Evolutionary conservation across 2,888 invertebrate genomes (phyloP).

Genomic region (Kuschelorhynchus macadamiae): DNA sequence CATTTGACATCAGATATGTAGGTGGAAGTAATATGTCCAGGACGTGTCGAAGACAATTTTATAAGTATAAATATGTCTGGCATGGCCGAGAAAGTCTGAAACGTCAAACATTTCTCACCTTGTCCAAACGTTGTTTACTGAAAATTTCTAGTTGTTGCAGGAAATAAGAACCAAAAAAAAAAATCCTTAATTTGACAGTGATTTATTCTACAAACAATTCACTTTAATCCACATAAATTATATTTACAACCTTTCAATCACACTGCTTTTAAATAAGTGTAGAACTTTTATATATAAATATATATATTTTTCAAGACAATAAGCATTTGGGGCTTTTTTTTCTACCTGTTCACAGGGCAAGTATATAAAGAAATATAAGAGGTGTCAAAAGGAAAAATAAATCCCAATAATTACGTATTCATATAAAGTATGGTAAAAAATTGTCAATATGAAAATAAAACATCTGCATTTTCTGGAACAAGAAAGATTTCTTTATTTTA

Average conservation of each 20-base stretch:
- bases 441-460: no score
- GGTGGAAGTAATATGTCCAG: no score
- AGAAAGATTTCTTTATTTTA: no score
- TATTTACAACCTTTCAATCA: constrained; percentile 69
- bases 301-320: constrained; percentile 62
- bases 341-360: constrained; percentile 22
- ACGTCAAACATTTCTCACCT: no score
- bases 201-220: constrained; percentile 69
- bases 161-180: no score
- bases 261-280: constrained; percentile 67
- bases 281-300: constrained; percentile 66
- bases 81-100: no score
- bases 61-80: no score
- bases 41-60: no score
- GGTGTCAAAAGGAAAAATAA: constrained; percentile 8
- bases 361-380: constrained; percentile 1
- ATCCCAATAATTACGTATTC: constrained; percentile 14
- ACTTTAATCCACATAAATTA: constrained; percentile 69
- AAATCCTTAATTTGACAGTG: constrained; percentile 64
- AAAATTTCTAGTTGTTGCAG: no score
- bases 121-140: no score
- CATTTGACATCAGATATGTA: no score
- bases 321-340: constrained; percentile 61
- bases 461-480: no score
- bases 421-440: constrained; percentile 16